Evolutionary conservation across 2,888 invertebrate genomes (phyloP), one percentile per base, ranked within the genome.

Genomic region (Eristalinus aeneus): DNA sequence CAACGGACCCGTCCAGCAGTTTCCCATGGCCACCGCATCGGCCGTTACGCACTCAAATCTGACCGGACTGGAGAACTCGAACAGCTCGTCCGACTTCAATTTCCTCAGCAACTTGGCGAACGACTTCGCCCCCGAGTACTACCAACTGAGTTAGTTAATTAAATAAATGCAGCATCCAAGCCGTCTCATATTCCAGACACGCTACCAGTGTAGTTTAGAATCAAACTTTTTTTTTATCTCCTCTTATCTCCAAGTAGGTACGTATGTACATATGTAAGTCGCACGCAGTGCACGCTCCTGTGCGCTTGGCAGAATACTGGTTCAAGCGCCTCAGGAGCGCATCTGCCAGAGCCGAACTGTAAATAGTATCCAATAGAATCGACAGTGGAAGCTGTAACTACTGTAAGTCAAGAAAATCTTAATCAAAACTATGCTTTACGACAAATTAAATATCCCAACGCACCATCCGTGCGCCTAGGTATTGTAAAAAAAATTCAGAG

Each of bases 51-150:
- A 93, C 1, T 93, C 94, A 32, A 94, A 94, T 93, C 94, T 95
- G 10, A 94, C 95, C 8, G 95, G 95, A 0, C 93, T 96, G 65
- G 97, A 97, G 90, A 97, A 97, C 93, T 97, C 97, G 89, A 97
- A 97, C 92, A 97, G 97, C 91, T 97, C 97, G n/a, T 97, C 97
- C 34, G 98, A 98, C 93, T 98, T 98, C 93, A 98, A 98, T 93
- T 98, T 98, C 92, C 94, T 98, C 88, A 97, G 97, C 93, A 98
- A 97, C 92, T 94, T 98, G 90, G 97, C 97, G 88, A 98, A 97
- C 92, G 98, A 98, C 92, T 98, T 97, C 92, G 97, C 97, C 22
- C 97, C 97, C 9, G 98, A 98, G 92, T 98, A 98, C 92, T 98
- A 98, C 89, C 93, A 93, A 88, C 88, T 93, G 82, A 93, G 93